These are phyloP conservation scores for Daboia siamensis DNA, from an alignment of 2,113 vertebrate genomes.

Conservation along the genomic window DNA sequence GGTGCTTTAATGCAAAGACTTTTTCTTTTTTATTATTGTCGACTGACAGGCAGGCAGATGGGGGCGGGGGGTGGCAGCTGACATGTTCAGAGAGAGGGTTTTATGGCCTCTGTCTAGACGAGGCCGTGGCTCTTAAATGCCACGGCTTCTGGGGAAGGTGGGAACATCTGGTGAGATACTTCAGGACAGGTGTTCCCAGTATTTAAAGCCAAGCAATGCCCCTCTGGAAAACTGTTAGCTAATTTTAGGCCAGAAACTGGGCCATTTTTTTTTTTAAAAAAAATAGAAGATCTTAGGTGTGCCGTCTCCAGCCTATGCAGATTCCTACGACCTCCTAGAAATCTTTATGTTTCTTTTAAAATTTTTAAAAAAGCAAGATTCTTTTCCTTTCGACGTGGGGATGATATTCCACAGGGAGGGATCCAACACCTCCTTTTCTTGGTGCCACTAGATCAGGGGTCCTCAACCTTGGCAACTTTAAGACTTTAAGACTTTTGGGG, in stretches of 20 bases:
- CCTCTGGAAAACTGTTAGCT: neutral
- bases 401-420: too few relatives aligned
- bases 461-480: too few relatives aligned
- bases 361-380: neutral
- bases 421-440: too few relatives aligned
- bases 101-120: slow-evolving; percentile 12
- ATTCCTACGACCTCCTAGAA: neutral
- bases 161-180: neutral
- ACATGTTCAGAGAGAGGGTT: neutral
- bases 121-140: neutral
- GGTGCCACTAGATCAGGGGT: too few relatives aligned
- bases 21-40: neutral
- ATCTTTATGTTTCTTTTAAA: neutral
- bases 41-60: neutral
- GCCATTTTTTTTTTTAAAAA: too few relatives aligned
- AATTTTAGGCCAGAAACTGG: neutral
- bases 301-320: neutral
- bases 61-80: neutral
- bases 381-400: neutral
- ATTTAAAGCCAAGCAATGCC: neutral
- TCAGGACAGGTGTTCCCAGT: neutral
- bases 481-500: neutral
- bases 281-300: neutral
- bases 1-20: neutral
- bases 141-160: neutral